phyloP scores from a whole-genome alignment of 2,113 vertebrate species.

The Beaufortia kweichowensis region DNA sequence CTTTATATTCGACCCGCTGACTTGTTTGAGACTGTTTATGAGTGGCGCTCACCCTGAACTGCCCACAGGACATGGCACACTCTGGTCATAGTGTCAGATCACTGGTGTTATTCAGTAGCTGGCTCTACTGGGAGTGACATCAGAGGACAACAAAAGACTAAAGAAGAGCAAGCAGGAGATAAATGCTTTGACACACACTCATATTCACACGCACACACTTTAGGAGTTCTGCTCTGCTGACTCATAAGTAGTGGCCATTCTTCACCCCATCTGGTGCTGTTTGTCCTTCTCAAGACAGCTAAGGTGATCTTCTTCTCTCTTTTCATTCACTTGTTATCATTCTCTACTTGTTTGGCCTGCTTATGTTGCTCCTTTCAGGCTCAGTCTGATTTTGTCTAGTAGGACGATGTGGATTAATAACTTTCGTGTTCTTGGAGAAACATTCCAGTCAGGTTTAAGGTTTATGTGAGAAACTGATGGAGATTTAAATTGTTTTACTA shows the following conservation, averaged over 20 bases:
- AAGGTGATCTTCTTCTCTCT: slow-evolving; percentile 42
- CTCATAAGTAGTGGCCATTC: slow-evolving; percentile 47
- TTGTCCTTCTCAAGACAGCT: slow-evolving; percentile 54
- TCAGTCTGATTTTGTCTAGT: neutral
- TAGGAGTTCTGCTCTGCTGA: slow-evolving; percentile 49
- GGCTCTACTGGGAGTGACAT: slow-evolving; percentile 35
- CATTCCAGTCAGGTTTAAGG: neutral
- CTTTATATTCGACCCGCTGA: neutral
- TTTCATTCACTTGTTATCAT: slow-evolving; percentile 16
- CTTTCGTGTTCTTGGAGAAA: neutral
- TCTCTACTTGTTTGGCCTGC: neutral
- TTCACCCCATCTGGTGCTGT: slow-evolving; percentile 58
- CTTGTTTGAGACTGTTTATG: slow-evolving; percentile 30
- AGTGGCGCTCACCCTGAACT: slow-evolving; percentile 30
- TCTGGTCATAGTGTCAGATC: slow-evolving; percentile 28
- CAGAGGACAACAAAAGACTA: slow-evolving; percentile 41
- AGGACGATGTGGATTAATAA: neutral
- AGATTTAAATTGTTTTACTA: too few species aligned
- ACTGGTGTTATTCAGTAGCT: slow-evolving; percentile 26
- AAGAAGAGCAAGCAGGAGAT: slow-evolving; percentile 29
- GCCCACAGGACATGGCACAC: neutral
- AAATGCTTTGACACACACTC: slow-evolving; percentile 18
- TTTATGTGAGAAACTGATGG: neutral
- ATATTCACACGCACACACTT: slow-evolving; percentile 29
- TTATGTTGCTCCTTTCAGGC: neutral